Conservation (phyloP, 1,140 invertebrate genomes). For the Hypothenemus hampei region DNA sequence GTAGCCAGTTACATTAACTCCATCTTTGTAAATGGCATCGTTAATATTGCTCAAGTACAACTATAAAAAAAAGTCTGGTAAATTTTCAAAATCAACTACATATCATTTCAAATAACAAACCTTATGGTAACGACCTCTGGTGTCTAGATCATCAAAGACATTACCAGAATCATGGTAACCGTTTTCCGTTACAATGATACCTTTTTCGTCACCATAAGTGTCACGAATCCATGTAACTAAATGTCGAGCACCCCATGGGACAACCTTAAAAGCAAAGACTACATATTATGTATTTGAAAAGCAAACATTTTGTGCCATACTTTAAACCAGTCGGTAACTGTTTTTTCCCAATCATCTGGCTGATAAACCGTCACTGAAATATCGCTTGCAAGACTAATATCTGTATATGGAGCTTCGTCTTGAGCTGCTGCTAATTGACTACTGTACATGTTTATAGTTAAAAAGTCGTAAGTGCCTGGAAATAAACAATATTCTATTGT, state of each 20-base stretch:
- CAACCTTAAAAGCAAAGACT: constrained; percentile 40
- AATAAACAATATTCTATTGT: too few relatives aligned
- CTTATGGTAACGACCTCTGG: constrained; percentile 21
- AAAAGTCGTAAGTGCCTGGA: background rate
- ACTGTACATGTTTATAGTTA: constrained; percentile 3
- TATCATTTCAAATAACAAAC: constrained; percentile 4
- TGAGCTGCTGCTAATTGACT: background rate
- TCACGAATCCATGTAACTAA: constrained; percentile 57
- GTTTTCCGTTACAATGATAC: constrained; percentile 65
- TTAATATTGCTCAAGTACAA: constrained; percentile 53
- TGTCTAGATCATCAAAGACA: constrained; percentile 25
- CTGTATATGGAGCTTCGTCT: background rate
- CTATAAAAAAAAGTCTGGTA: constrained; percentile 1
- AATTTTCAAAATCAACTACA: background rate
- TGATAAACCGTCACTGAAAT: constrained; percentile 14
- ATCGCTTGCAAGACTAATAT: constrained; percentile 5
- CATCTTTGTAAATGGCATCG: constrained; percentile 19
- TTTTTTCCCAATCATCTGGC: constrained; percentile 27
- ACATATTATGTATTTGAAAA: background rate
- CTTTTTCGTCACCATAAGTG: constrained; percentile 54
- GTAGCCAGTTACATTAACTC: constrained; percentile 20
- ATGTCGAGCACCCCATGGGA: constrained; percentile 53
- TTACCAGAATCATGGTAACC: constrained; percentile 49
- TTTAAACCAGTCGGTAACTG: constrained; percentile 25
- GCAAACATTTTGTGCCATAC: constrained; percentile 2